Base-by-base conservation (phyloP, 2,797 vertebrate species). In the Lepilemur ruficaudatus region DNA sequence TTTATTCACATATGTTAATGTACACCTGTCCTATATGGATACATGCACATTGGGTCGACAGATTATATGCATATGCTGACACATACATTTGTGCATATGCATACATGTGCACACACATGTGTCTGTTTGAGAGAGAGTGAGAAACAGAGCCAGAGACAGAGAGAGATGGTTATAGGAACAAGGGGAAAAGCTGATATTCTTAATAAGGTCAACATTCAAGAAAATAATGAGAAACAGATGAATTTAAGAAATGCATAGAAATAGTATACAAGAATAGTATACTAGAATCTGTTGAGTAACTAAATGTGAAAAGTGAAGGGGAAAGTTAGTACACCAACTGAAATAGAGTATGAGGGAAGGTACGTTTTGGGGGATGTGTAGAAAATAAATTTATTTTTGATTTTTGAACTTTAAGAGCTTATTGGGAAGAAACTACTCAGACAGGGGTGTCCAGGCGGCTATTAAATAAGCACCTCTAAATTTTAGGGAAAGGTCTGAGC, bases 361-460 rank as follows among this genome's bases (percentile, higher is more conserved):
- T 55, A 17, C 7, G 5, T 61, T 2, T 10, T 25, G 38, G 3
- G 22, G 12, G 12, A 61, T 25, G 12, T 1, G 0, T 7, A 52
- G 2, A 61, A 81, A 78, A 50, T 61, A 50, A 35, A 55, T 65
- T 30, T 22, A 4, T 23, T 7, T 92, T 41, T 91, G 18, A 57
- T 67, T 75, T 25, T 38, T 87, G n/a, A 91, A 55, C 4, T 18
- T 28, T 15, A 46, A 73, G 23, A 20, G 38, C 11, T 69, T 55
- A 8, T 32, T 35, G 48, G 11, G 48, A 32, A 87, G 35, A 43
- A 28, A 59, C 30, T 50, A 3, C 2, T 41, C 41, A 50, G 48
- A 32, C 9, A 35, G 32, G 69, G 30, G 30, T 43, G 7, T 32
- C 59, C 52, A 63, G 61, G 48, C 22, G 4, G 11, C 41, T 57